phyloP scores from a whole-genome alignment of 2,113 vertebrate genomes.

The Xiphophorus maculatus region DNA sequence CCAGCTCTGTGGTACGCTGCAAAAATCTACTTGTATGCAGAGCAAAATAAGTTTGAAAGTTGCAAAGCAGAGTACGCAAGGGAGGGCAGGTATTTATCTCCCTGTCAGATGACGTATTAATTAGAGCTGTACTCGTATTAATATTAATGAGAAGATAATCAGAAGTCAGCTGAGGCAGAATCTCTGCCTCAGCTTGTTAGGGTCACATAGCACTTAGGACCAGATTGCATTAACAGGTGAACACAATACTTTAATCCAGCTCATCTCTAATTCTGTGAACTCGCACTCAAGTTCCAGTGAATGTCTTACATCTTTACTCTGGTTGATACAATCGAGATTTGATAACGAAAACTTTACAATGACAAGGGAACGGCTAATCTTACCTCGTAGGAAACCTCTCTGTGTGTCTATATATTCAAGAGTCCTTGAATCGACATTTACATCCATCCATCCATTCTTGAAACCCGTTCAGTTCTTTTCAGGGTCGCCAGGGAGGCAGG shows the following conservation, averaged over 20 bases:
- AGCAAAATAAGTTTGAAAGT: conserved; percentile 26
- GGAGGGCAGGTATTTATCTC: conserved; percentile 9
- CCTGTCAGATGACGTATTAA: conserved; percentile 2
- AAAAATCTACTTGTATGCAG: conserved; percentile 33
- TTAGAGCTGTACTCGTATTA: conserved; percentile 17
- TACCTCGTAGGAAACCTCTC: neutral
- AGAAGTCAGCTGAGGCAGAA: conserved; percentile 14
- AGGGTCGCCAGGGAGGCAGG: neutral
- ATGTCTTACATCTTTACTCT: neutral
- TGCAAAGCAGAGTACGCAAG: conserved; percentile 13
- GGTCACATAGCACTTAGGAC: conserved; percentile 8
- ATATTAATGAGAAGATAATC: conserved; percentile 37
- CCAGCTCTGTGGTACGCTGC: conserved; percentile 21
- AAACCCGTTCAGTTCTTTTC: neutral
- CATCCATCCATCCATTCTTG: neutral
- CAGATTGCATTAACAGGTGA: conserved; percentile 21
- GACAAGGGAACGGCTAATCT: neutral
- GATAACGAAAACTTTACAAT: neutral
- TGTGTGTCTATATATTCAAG: neutral
- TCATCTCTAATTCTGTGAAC: conserved; percentile 15
- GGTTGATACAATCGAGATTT: neutral
- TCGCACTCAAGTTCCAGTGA: conserved; percentile 22
- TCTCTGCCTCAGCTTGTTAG: conserved; percentile 9
- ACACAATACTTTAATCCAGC: conserved; percentile 21
- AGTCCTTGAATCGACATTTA: neutral